A percentile compares a stretch with the other conserved stretches of the same genome.
Evolutionary conservation across 2,113 vertebrate species (phyloP).

Genomic region (Chaenocephalus aceratus): DNA sequence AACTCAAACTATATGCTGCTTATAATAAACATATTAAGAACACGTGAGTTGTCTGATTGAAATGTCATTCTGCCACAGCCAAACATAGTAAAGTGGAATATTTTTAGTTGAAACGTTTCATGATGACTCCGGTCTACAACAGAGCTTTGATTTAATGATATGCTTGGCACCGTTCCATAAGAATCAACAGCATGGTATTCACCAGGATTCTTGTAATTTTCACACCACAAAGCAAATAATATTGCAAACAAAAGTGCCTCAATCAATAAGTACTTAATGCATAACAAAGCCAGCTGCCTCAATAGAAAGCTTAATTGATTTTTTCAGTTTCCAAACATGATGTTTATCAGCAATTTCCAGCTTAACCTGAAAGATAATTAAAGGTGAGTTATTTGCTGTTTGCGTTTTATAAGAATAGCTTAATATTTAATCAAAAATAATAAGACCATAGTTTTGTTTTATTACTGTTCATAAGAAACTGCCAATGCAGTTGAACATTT

Average conservation of each 20-base stretch:
- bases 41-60: too few relatives aligned
- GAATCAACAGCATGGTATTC: conserved; percentile 47
- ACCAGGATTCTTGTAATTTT: conserved; percentile 45
- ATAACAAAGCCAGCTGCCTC: conserved; percentile 55
- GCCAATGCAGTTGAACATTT: conserved; percentile 7
- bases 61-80: background rate
- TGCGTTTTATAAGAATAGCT: conserved; percentile 7
- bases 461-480: background rate
- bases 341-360: conserved; percentile 53
- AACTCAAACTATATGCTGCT: too few relatives aligned
- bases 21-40: too few relatives aligned
- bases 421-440: conserved; percentile 21
- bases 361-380: conserved; percentile 44
- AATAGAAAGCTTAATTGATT: conserved; percentile 64
- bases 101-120: conserved; percentile 42
- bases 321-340: conserved; percentile 39
- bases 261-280: conserved; percentile 28
- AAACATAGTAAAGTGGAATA: background rate
- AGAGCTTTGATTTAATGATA: conserved; percentile 58
- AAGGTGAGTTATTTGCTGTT: conserved; percentile 28
- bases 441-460: background rate
- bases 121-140: conserved; percentile 32
- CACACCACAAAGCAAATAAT: conserved; percentile 52
- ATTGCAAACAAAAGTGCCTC: conserved; percentile 49
- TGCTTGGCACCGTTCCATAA: conserved; percentile 51